Conservation (phyloP, 2,113 vertebrate genomes). For the Dasypus novemcinctus region DNA sequence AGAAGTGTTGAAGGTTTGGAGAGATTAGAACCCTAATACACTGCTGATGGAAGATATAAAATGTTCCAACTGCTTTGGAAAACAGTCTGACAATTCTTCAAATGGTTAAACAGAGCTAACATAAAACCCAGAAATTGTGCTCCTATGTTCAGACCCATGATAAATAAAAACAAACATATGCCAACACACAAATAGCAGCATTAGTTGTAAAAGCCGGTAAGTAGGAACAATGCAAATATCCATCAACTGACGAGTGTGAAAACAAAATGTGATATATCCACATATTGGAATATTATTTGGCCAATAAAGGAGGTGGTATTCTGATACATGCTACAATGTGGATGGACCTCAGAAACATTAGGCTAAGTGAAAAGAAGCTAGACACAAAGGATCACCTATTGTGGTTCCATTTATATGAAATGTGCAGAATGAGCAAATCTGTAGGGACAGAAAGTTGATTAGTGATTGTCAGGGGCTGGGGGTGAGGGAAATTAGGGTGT, state of each 20-base stretch:
- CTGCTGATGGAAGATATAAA: background rate
- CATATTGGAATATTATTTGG: no score
- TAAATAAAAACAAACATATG: background rate
- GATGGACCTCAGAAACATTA: no score
- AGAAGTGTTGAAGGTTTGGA: background rate
- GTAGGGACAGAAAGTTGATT: no score
- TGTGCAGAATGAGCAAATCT: no score
- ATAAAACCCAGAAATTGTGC: background rate
- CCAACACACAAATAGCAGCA: background rate
- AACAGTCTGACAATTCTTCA: background rate
- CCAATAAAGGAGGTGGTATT: background rate
- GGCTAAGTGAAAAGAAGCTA: no score
- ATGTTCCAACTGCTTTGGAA: background rate
- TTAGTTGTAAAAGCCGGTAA: no score
- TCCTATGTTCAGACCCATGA: background rate
- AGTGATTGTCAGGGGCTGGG: no score
- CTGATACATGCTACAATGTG: no score
- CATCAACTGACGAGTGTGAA: background rate
- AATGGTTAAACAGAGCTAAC: background rate
- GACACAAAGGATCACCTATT: no score
- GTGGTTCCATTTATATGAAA: no score
- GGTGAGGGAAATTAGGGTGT: no score
- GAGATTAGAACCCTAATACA: background rate
- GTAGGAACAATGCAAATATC: no score
- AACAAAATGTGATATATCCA: background rate